Base-by-base conservation (phyloP, 1,140 invertebrate species). In the Panagrolaimus sp. region DNA sequence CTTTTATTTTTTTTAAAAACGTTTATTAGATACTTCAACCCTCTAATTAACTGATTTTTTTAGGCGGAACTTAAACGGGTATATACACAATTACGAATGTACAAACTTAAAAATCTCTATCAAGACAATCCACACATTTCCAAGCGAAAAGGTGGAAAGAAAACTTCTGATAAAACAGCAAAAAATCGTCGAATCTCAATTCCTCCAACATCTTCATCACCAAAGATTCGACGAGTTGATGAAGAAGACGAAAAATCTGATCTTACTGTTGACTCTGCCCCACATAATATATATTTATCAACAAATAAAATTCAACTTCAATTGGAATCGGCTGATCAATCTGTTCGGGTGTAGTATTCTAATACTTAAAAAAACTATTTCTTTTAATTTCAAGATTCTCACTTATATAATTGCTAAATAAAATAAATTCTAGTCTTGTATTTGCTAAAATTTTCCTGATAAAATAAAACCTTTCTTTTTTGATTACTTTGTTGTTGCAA, bases 121-220 rank as follows among this genome's bases (percentile, higher is more conserved):
- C 89, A 91, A 75, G 92, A 94, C 85, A 96, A 96, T 87, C 93
- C 93, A 24, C 93, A 96, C 87, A 94, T 96, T 83, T 91, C 90
- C 67, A 94, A 94, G 85, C 86, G 92, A 67, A 87, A 91, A 68
- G 92, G 92, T 7, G 93, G 92, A n/a, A 87, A 91, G 67, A 95
- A 94, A 85, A 89, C 90, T 71, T 91, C 91, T 15, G 91, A 94
- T 84, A 87, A 93, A 79, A 85, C n/a, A n/a, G n/a, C 85, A 91
- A 94, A 75, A 45, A 74, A 72, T 28, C 65, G 78, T 12, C 69
- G 79, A 45, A 79, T 77, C 26, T 76, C 68, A 28, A 79, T 77
- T 48, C 79, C 78, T 12, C 75, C 78, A 43, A 67, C 71, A 14
- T 74, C 69, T 9, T 71, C 72, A 21, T 78, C 79, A 24, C 76